A percentile compares a stretch with the other conserved stretches of the same genome.
phyloP scores from a whole-genome alignment of 2,888 invertebrate species.

The Oscheius sp. region DNA sequence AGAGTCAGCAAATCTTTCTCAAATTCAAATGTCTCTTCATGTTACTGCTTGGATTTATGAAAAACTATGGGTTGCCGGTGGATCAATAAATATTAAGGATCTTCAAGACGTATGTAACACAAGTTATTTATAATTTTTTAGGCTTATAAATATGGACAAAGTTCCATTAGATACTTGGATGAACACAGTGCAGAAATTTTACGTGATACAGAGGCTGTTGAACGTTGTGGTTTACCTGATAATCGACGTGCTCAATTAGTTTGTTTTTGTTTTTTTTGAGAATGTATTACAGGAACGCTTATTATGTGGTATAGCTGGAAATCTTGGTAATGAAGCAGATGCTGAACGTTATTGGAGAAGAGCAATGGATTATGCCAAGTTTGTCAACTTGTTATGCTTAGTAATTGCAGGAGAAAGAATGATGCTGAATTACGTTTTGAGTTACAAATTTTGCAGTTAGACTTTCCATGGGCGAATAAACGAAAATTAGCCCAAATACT shows the following conservation, averaged over 20 bases:
- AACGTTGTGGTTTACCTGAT: neutral
- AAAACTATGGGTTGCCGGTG: neutral
- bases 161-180: neutral
- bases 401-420: neutral
- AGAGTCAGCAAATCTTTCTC: neutral
- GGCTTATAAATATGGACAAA: constrained; percentile 3
- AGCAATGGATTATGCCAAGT: constrained; percentile 5
- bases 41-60: constrained; percentile 27
- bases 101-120: neutral
- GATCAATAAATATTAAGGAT: neutral
- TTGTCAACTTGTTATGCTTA: neutral
- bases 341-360: constrained; percentile 3
- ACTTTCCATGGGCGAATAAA: constrained; percentile 10
- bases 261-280: neutral
- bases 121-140: neutral
- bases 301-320: constrained; percentile 5
- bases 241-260: constrained; percentile 21
- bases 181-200: neutral
- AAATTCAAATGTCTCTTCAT: constrained; percentile 19
- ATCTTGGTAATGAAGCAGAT: neutral
- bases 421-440: neutral
- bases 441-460: neutral
- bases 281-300: constrained; percentile 1
- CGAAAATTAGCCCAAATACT: constrained; percentile 1
- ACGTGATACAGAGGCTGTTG: neutral